These are phyloP conservation scores for Drosophila pandora DNA, from an alignment of 1,140 invertebrate species.

Conservation along the genomic window DNA sequence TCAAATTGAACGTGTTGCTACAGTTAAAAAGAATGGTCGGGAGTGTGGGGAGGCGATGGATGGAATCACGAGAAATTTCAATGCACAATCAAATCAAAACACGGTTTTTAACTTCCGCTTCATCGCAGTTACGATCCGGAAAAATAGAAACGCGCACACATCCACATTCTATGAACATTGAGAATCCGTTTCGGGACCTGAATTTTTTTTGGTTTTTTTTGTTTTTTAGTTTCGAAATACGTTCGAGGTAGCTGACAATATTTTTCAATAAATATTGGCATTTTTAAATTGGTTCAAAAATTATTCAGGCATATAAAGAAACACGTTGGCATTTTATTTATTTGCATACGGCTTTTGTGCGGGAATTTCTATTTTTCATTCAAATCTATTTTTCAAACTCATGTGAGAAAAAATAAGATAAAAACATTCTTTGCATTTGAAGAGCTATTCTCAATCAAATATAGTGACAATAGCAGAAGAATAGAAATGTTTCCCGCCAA, in stretches of 20 bases:
- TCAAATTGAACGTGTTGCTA: conserved; percentile 42
- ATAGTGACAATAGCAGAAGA: conserved; percentile 30
- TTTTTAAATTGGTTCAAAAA: conserved; percentile 74
- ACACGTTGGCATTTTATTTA: conserved; percentile 70
- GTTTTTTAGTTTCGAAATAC: conserved; percentile 35
- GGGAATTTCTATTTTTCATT: conserved; percentile 29
- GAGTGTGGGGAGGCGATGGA: conserved; percentile 15
- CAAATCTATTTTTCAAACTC: conserved; percentile 40
- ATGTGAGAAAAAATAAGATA: conserved; percentile 59
- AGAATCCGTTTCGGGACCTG: conserved; percentile 24
- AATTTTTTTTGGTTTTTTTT: conserved; percentile 11
- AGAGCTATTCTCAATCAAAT: conserved; percentile 14
- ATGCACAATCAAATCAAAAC: conserved; percentile 80
- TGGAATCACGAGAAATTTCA: conserved; percentile 58
- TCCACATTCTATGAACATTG: conserved; percentile 16
- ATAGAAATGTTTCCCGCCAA: conserved; percentile 53
- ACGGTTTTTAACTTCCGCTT: conserved; percentile 80
- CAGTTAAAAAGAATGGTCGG: conserved; percentile 32
- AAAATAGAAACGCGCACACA: conserved; percentile 37
- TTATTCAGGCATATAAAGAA: conserved; percentile 74
- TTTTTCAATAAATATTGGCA: conserved; percentile 78
- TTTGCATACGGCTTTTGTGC: conserved; percentile 43
- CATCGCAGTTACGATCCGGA: conserved; percentile 68
- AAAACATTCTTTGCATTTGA: conserved; percentile 22
- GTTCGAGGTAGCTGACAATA: conserved; percentile 42